phyloP scores from a whole-genome alignment of 2,888 invertebrate species.

The Andrena minutula region DNA sequence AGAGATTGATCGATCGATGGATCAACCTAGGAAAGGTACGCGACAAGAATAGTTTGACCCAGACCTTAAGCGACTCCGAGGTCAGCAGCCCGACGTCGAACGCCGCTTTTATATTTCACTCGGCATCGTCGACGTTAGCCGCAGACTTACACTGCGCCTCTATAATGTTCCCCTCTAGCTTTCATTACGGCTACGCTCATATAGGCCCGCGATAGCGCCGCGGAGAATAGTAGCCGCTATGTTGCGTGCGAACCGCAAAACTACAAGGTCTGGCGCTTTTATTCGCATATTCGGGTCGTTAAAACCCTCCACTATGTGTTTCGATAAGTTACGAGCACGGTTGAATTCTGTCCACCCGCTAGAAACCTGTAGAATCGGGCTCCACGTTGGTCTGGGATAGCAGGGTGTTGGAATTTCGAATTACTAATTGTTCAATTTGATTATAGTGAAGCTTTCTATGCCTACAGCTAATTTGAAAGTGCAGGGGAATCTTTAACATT shows the following conservation, averaged over 20 bases:
- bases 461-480: background rate
- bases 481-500: too few relatives aligned
- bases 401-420: background rate
- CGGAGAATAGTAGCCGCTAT: constrained; percentile 45
- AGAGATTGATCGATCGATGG: constrained; percentile 68
- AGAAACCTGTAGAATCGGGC: background rate
- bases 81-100: constrained; percentile 71
- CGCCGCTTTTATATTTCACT: constrained; percentile 71
- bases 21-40: constrained; percentile 64
- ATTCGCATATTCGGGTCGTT: constrained; percentile 12
- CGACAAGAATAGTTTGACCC: constrained; percentile 78
- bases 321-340: background rate
- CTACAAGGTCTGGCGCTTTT: background rate
- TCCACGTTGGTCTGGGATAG: background rate
- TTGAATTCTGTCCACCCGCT: background rate
- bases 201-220: constrained; percentile 13
- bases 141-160: constrained; percentile 48
- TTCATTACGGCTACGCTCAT: constrained; percentile 44
- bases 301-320: constrained; percentile 14
- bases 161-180: constrained; percentile 44
- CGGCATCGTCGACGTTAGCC: constrained; percentile 59
- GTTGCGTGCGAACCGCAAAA: constrained; percentile 41
- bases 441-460: background rate
- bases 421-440: background rate
- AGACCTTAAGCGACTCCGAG: constrained; percentile 76